These are phyloP conservation scores for Chaetodon trifasciatus DNA, from an alignment of 2,797 vertebrate species.

Conservation along the genomic window DNA sequence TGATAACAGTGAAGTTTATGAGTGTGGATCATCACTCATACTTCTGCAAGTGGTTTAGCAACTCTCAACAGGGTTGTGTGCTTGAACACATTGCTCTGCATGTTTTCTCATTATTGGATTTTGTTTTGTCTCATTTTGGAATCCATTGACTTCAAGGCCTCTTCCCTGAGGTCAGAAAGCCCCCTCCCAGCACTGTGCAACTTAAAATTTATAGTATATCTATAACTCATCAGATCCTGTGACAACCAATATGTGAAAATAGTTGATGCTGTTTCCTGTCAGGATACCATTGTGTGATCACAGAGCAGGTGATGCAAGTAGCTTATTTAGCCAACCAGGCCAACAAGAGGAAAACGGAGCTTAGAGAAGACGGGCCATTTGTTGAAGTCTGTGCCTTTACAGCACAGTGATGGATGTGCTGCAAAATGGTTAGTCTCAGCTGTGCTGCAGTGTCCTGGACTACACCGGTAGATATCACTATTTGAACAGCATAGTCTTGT, in stretches of 20 bases:
- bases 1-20: conserved; percentile 55
- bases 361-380: conserved; percentile 11
- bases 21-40: conserved; percentile 45
- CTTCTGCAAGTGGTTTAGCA: conserved; percentile 42
- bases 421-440: not conserved
- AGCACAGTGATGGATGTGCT: conserved; percentile 25
- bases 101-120: conserved; percentile 9
- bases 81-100: conserved; percentile 13
- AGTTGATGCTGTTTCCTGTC: conserved; percentile 27
- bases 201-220: conserved; percentile 5
- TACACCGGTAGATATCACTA: not conserved
- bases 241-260: not conserved
- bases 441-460: conserved; percentile 5
- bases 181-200: conserved; percentile 3
- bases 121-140: conserved; percentile 7
- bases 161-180: conserved; percentile 13
- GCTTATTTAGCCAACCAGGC: conserved; percentile 5
- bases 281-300: conserved; percentile 8
- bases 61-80: conserved; percentile 19
- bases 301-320: conserved; percentile 14
- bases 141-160: conserved; percentile 7
- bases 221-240: conserved; percentile 17
- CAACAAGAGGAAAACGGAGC: conserved; percentile 8
- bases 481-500: not conserved
- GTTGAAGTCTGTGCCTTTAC: conserved; percentile 16